Percentiles rank a stretch among this genome's conserved stretches.
Conservation (phyloP, 2,797 vertebrate genomes). For the Silurus aristotelis region DNA sequence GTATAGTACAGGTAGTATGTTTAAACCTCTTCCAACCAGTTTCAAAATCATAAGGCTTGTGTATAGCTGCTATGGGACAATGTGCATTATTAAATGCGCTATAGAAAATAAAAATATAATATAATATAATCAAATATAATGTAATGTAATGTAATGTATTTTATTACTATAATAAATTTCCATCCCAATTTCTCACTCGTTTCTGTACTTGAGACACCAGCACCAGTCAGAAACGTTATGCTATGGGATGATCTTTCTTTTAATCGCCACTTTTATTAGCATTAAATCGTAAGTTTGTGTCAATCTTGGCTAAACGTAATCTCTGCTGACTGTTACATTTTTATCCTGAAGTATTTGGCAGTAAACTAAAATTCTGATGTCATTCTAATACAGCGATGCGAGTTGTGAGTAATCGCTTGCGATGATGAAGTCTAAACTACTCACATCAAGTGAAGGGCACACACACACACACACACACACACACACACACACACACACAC, state of each 20-base stretch:
- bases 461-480: neutral
- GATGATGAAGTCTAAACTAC: neutral
- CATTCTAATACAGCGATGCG: constrained; percentile 1
- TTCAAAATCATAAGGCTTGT: too few species aligned
- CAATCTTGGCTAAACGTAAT: neutral
- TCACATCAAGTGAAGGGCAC: neutral
- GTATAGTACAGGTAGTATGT: too few species aligned
- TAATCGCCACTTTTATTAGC: neutral
- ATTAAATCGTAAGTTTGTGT: neutral
- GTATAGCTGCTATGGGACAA: too few species aligned
- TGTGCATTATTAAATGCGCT: too few species aligned
- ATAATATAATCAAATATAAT: neutral
- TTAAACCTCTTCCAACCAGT: too few species aligned
- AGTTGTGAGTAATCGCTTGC: constrained; percentile 24
- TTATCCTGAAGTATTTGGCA: neutral
- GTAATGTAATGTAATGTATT: neutral
- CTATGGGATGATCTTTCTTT: neutral
- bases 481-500: constrained; percentile 11
- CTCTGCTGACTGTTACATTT: neutral
- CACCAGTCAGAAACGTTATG: neutral
- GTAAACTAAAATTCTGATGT: neutral
- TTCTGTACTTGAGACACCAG: neutral
- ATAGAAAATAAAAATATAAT: too few species aligned
- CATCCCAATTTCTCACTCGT: neutral
- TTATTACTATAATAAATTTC: neutral